Conservation (phyloP, 2,113 vertebrate genomes). For the Gopherus flavomarginatus region DNA sequence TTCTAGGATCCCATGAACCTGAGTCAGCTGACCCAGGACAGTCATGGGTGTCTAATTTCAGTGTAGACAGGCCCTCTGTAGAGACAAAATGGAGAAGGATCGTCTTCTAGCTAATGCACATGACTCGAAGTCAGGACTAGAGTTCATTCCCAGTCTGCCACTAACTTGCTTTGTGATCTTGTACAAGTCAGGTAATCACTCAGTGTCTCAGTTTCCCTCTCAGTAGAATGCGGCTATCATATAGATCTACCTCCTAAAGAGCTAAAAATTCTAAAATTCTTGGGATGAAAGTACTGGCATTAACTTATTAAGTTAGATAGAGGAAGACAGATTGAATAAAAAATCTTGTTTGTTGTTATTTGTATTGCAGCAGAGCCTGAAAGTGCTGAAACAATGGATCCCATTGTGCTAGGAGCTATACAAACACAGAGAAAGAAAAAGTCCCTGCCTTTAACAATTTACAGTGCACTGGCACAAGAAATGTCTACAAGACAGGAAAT, state of each 20-base stretch:
- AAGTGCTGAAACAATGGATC: background rate
- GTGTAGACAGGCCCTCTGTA: background rate
- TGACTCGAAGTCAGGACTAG: background rate
- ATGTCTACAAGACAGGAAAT: background rate
- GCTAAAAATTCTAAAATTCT: background rate
- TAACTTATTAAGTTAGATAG: background rate
- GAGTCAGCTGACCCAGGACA: too few relatives aligned
- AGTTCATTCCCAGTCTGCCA: background rate
- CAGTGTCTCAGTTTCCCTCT: background rate
- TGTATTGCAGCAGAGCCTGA: background rate
- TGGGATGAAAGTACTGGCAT: background rate
- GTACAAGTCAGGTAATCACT: background rate
- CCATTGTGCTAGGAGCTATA: background rate
- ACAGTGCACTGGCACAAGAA: background rate
- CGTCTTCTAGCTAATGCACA: background rate
- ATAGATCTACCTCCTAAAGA: rapidly evolving
- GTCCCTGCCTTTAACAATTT: background rate
- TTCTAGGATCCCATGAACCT: too few relatives aligned
- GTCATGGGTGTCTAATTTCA: too few relatives aligned
- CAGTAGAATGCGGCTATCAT: background rate
- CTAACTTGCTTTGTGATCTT: background rate
- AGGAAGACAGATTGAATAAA: background rate
- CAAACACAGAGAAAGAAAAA: background rate
- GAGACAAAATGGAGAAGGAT: background rate
- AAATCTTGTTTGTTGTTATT: background rate